Evolutionary conservation across 2,888 invertebrate genomes (phyloP), one percentile per base, ranked within the genome.

Genomic region (Fragum sueziense): DNA sequence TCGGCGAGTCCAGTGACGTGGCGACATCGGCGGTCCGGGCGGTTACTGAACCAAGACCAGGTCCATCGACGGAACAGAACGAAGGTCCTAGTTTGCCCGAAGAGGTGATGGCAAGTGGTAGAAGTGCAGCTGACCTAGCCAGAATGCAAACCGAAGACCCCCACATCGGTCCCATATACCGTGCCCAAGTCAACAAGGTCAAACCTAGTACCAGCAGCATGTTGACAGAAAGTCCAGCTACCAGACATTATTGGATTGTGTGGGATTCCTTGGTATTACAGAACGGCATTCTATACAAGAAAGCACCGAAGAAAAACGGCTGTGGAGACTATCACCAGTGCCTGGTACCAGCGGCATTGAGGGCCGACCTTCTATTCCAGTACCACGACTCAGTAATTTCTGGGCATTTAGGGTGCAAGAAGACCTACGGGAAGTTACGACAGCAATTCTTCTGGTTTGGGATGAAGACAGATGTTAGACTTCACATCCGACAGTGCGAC

Each of bases 391-490:
- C 69, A 1, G 4, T 69, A 4, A 7, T 51, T 2, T 22, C n/a
- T n/a, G n/a, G n/a, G n/a, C n/a, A n/a, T n/a, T n/a, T n/a, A n/a
- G n/a, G n/a, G n/a, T n/a, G n/a, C n/a, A n/a, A n/a, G n/a, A n/a
- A n/a, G n/a, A n/a, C n/a, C n/a, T n/a, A n/a, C n/a, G n/a, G n/a
- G n/a, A 69, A 29, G 41, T 9, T 37, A 14, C 29, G 17, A 7
- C 29, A 47, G 29, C 34, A n/a, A 14, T 69, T 69, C 29, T 51
- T 51, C 20, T 69, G 69, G 69, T 69, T 34, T 70, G 29, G 62
- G 0, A 25, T 79, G 52, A 65, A 71, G 41, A 67, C 51, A 37
- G 76, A 78, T 25, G 67, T 80, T 0, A 65, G n/a, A 17, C 17
- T 76, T 0, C 69, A 52, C 33, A 34, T 76, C 0, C n/a, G 22